Conservation (phyloP, 2,113 vertebrate species). For the Callipepla squamata region DNA sequence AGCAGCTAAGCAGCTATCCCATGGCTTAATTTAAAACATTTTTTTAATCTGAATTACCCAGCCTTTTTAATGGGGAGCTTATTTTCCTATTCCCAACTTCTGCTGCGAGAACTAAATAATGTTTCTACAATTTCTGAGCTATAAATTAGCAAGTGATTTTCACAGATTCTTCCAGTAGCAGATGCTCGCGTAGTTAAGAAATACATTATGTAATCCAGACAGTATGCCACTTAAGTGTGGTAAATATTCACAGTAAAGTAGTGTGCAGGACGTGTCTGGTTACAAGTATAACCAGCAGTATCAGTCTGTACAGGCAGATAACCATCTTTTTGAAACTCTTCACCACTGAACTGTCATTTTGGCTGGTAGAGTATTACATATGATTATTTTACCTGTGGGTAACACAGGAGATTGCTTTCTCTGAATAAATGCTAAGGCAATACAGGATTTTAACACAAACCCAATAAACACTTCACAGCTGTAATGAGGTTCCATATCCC, state of each 20-base stretch:
- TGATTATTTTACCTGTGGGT: neutral
- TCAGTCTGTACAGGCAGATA: neutral
- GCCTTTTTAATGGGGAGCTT: neutral
- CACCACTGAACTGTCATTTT: neutral
- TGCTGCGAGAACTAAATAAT: constrained; percentile 17
- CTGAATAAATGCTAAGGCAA: neutral
- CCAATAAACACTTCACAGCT: neutral
- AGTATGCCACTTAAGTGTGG: constrained; percentile 5
- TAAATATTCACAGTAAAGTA: constrained; percentile 13
- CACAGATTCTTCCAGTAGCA: constrained; percentile 22
- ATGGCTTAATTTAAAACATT: constrained; percentile 3
- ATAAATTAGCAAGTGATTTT: constrained; percentile 24
- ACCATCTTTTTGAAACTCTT: constrained; percentile 3
- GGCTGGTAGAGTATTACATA: neutral
- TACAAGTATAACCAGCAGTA: neutral
- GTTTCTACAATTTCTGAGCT: neutral
- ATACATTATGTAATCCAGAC: constrained; percentile 17
- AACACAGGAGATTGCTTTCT: neutral
- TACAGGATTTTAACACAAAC: neutral
- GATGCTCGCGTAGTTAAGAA: constrained; percentile 11
- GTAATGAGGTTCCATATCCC: neutral
- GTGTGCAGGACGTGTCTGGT: constrained; percentile 39
- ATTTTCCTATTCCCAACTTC: neutral
- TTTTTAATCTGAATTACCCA: neutral
- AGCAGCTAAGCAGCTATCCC: neutral